A percentile compares a stretch with the other conserved stretches of the same genome.
Evolutionary conservation across 1,140 invertebrate genomes (phyloP).

Genomic region (Ditylenchus dipsaci): DNA sequence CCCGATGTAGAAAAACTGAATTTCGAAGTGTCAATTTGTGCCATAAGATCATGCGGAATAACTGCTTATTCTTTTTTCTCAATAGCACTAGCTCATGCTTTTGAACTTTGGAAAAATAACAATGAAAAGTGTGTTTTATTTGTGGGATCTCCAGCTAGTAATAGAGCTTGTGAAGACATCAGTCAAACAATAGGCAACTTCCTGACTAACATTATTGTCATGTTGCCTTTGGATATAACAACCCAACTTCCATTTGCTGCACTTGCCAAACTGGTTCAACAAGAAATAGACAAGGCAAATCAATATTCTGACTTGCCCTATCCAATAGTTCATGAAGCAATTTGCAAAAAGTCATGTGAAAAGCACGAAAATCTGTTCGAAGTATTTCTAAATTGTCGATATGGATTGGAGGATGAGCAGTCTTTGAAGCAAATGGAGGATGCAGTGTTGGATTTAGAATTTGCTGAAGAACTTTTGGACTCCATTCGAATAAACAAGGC

Average conservation of each 20-base stretch:
- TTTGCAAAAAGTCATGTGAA: not conserved
- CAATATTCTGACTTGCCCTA: slow-evolving; percentile 6
- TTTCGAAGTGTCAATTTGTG: not conserved
- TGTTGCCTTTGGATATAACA: not conserved
- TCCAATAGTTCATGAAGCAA: not conserved
- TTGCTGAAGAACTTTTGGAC: not conserved
- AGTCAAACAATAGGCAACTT: slow-evolving; percentile 20
- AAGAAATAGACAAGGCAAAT: not conserved
- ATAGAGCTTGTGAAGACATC: not conserved
- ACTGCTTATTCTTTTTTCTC: not conserved
- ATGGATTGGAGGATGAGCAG: slow-evolving; percentile 13
- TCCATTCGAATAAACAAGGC: not conserved
- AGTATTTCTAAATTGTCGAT: slow-evolving; percentile 22
- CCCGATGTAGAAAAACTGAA: not conserved
- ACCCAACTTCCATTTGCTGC: not conserved
- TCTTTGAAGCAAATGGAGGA: not conserved
- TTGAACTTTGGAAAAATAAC: not conserved
- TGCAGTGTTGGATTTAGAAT: not conserved
- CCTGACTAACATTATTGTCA: slow-evolving; percentile 22
- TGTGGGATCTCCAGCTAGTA: not conserved
- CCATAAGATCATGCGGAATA: not conserved
- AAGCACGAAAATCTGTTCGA: slow-evolving; percentile 2
- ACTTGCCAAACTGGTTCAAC: not conserved
- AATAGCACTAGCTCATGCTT: not conserved
- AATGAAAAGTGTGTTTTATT: not conserved